Evolutionary conservation across 2,888 invertebrate species (phyloP).

Genomic region (Drosophila ustulata): DNA sequence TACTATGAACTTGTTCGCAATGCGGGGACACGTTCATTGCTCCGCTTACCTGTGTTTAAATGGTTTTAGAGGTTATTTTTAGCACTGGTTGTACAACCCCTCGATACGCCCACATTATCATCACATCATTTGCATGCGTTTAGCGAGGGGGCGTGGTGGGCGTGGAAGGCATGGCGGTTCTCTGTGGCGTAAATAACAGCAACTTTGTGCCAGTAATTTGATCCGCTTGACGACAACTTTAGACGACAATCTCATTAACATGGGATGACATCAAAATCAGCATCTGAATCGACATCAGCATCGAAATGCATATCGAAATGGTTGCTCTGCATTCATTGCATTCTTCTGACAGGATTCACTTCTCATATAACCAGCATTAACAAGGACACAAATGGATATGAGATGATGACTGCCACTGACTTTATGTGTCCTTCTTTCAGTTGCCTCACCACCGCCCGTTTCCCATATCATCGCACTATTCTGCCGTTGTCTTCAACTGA

Average conservation of each 20-base stretch:
- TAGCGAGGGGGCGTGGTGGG: slow-evolving; percentile 25
- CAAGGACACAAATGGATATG: slow-evolving; percentile 37
- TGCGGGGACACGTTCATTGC: slow-evolving; percentile 58
- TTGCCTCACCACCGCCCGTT: not conserved
- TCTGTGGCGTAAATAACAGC: slow-evolving; percentile 38
- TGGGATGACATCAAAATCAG: slow-evolving; percentile 57
- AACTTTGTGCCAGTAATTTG: slow-evolving; percentile 65
- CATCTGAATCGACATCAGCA: slow-evolving; percentile 20
- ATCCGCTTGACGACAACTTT: slow-evolving; percentile 58
- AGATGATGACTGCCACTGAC: slow-evolving; percentile 44
- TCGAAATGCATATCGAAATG: slow-evolving; percentile 5
- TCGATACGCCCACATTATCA: slow-evolving; percentile 24
- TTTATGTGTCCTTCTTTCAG: slow-evolving; percentile 21
- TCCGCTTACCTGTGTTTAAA: slow-evolving; percentile 61
- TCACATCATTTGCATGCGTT: slow-evolving; percentile 72
- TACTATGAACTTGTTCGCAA: slow-evolving; percentile 38
- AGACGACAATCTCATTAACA: slow-evolving; percentile 72
- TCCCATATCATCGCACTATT: not conserved
- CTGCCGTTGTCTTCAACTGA: slow-evolving; percentile 1
- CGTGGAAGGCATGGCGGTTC: not conserved
- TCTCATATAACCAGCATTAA: slow-evolving; percentile 47
- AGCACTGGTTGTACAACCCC: slow-evolving; percentile 12
- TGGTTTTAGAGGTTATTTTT: slow-evolving; percentile 58
- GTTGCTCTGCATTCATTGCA: slow-evolving; percentile 31
- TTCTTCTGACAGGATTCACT: slow-evolving; percentile 34